Conservation (phyloP, 2,797 vertebrate species). For the Gallinago nigripennis region DNA sequence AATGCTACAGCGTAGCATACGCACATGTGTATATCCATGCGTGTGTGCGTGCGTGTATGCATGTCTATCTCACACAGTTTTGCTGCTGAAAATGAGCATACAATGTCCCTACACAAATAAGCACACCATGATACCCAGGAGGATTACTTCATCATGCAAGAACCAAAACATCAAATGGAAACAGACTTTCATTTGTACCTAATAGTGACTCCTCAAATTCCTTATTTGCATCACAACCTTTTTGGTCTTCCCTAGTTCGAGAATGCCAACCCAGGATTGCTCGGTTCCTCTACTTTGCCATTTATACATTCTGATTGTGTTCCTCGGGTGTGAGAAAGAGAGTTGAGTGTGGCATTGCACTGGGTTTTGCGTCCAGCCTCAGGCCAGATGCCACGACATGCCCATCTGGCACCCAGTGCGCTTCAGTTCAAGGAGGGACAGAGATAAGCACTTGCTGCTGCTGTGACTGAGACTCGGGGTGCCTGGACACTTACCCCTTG, state of each 20-base stretch:
- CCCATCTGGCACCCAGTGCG: neutral
- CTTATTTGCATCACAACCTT: neutral
- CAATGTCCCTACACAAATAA: neutral
- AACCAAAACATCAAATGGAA: neutral
- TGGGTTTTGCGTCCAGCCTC: neutral
- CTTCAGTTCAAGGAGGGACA: neutral
- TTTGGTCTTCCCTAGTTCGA: neutral
- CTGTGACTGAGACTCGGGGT: neutral
- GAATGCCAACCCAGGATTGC: neutral
- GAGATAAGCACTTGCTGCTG: neutral
- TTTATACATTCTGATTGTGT: neutral
- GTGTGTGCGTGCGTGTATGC: fast-evolving
- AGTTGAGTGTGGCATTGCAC: neutral
- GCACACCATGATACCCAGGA: neutral
- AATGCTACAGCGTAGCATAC: neutral
- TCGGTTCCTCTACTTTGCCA: neutral
- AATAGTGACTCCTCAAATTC: neutral
- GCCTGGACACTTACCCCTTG: neutral
- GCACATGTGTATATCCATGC: neutral
- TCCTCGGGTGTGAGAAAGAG: neutral
- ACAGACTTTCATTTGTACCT: neutral
- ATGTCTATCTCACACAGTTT: neutral
- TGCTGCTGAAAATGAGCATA: conserved; percentile 19
- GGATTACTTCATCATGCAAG: neutral
- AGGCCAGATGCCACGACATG: fast-evolving